Base-by-base conservation (phyloP, 92 coral and sea anemone genomes). In the Porites divaricata region DNA sequence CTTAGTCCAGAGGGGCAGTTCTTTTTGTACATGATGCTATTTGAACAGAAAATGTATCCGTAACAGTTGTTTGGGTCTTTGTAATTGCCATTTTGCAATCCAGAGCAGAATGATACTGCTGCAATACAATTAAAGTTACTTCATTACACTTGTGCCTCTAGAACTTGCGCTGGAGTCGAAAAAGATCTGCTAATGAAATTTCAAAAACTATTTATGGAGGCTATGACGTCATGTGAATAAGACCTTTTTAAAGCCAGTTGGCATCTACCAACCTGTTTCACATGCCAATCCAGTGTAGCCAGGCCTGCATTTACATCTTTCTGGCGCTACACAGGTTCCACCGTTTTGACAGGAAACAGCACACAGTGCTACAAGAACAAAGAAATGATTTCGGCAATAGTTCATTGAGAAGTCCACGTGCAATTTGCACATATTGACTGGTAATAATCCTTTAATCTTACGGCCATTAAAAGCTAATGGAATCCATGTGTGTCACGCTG, bases 211-310 rank as follows among this genome's bases (percentile, higher is more conserved):
- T 35, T 35, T 35, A 6, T 4, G 5, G 45, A 35, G 45, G 45
- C 45, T 35, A 5, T 35, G 45, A 35, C 45, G 45, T 35, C 45
- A 35, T 35, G 6, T 4, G 0, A 35, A 6, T 35, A 35, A 4
- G 45, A 35, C 7, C 45, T 35, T 35, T 35, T n/a, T n/a, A n/a
- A 35, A 35, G 45, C 45, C 45, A 35, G 4, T 54, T 11, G 59
- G 16, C 16, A 54, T 54, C 59, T 54, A 72, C 81, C 26, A 23
- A 91, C 94, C 92, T 78, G 87, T 58, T 83, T 84, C 86, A 59
- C 92, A 91, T 51, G 66, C 50, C 6, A 59, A 68, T 48, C 92
- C 92, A 65, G 81, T 67, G 87, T 88, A 89, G 3, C 92, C 95
- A 69, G 70, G 83, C 76, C 66, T 72, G 75, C 95, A 91, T 15